Conservation (phyloP, 2,113 vertebrate genomes). For the Ciconia maguari region DNA sequence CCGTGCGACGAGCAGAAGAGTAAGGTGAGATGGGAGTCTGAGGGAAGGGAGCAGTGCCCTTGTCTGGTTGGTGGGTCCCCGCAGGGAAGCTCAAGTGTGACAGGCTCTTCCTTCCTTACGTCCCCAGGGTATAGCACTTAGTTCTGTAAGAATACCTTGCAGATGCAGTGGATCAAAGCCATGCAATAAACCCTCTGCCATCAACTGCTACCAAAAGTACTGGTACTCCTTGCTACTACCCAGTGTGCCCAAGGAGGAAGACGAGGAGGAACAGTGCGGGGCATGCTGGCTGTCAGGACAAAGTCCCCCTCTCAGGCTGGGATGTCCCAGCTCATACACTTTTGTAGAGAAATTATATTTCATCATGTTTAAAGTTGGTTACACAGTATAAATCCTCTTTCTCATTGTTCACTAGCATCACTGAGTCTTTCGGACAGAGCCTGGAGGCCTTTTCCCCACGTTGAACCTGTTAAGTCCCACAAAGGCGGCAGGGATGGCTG, state of each 20-base stretch:
- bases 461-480: background rate
- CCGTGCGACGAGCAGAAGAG: background rate
- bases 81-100: background rate
- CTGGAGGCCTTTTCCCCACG: background rate
- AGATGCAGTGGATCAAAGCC: background rate
- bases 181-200: background rate
- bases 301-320: background rate
- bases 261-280: background rate
- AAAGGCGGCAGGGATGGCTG: background rate
- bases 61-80: background rate
- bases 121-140: background rate
- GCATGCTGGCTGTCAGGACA: background rate
- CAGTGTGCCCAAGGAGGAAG: background rate
- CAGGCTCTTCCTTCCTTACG: background rate
- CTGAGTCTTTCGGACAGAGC: background rate
- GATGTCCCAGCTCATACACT: background rate
- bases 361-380: background rate
- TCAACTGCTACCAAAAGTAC: background rate
- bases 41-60: background rate
- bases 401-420: background rate
- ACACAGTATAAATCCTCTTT: background rate
- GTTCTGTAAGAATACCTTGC: background rate
- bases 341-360: background rate
- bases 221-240: background rate
- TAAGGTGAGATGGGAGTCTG: background rate